Base-by-base conservation (phyloP, 2,888 invertebrate genomes). In the Drosophila paranaensis region DNA sequence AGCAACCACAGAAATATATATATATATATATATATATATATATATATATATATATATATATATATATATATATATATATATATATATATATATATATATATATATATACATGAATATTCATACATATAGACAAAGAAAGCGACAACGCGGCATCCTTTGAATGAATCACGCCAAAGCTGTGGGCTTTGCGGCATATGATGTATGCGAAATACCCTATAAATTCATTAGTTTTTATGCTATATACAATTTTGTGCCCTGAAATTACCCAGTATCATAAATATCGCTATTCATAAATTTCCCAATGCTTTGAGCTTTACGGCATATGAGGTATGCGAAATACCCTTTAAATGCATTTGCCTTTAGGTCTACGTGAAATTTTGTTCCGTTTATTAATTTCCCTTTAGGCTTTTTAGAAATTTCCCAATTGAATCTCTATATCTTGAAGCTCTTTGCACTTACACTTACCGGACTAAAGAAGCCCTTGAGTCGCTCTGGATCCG, bases 391-490 rank as follows among this genome's bases (percentile, higher is more conserved):
- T 27, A 27, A 27, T 27, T 3, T 27, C 27, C 2, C 4, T 40
- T 40, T 27, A 25, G 3, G 13, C 2, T 8, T 1, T 6, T 33
- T 33, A 8, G 6, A 33, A 8, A 33, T 33, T 33, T 33, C 33
- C 33, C 33, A 33, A 33, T 33, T 27, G 2, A 27, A 27, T 33
- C 2, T 33, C 30, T 33, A 8, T 33, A 2, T 37, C 16, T 10
- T 10, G 2, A 10, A 4, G 2, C 13, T 2, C 30, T 30, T 16
- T 33, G n/a, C 16, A 16, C n/a, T n/a, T 3, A 25, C 39, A 91
- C 91, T 90, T 82, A 93, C 92, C 87, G 93, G 91, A 84, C 91
- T 92, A 48, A 92, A 92, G 14, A 90, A 82, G 42, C 91, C 92
- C 68, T 91, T 92, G 13, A 91, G 82, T 2, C 91, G 85, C 43